Percentiles rank a stretch among this genome's conserved stretches.
Evolutionary conservation across 2,888 invertebrate species (phyloP).

Genomic region (Drosophila suboccidentalis): DNA sequence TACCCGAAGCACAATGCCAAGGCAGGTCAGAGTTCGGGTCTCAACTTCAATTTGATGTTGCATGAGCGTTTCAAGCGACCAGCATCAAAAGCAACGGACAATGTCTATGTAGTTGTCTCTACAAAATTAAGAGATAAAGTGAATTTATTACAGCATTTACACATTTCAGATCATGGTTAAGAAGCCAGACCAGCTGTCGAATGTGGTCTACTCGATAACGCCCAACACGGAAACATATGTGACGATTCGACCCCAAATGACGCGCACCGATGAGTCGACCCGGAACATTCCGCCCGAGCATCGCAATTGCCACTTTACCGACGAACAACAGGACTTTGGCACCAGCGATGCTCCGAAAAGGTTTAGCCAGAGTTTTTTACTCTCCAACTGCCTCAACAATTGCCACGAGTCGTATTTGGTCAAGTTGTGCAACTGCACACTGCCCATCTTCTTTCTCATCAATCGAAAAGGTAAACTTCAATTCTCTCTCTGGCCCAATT

Average conservation of each 20-base stretch:
- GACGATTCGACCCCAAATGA: slow-evolving; percentile 78
- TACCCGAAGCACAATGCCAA: slow-evolving; percentile 80
- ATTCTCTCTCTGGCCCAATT: background rate
- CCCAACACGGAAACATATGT: slow-evolving; percentile 80
- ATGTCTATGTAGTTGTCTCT: slow-evolving; percentile 62
- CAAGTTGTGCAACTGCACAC: slow-evolving; percentile 81
- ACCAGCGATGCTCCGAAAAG: slow-evolving; percentile 52
- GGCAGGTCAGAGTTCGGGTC: slow-evolving; percentile 76
- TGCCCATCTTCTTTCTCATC: slow-evolving; percentile 77
- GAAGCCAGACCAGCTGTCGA: slow-evolving; percentile 67
- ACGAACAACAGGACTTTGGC: slow-evolving; percentile 57
- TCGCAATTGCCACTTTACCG: slow-evolving; percentile 79
- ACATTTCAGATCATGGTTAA: slow-evolving; percentile 76
- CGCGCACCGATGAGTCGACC: slow-evolving; percentile 74
- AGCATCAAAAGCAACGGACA: slow-evolving; percentile 50
- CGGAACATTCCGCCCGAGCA: slow-evolving; percentile 64
- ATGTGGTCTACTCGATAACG: slow-evolving; percentile 72
- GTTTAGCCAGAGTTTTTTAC: slow-evolving; percentile 58
- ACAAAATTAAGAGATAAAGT: too few relatives aligned
- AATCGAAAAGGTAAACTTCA: slow-evolving; percentile 61
- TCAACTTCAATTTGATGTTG: slow-evolving; percentile 66
- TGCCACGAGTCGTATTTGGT: slow-evolving; percentile 83
- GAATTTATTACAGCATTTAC: background rate
- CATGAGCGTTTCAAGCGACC: slow-evolving; percentile 57
- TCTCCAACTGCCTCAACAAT: slow-evolving; percentile 79